Evolutionary conservation across 2,888 invertebrate genomes (phyloP).

Genomic region (Microctonus brassicae): DNA sequence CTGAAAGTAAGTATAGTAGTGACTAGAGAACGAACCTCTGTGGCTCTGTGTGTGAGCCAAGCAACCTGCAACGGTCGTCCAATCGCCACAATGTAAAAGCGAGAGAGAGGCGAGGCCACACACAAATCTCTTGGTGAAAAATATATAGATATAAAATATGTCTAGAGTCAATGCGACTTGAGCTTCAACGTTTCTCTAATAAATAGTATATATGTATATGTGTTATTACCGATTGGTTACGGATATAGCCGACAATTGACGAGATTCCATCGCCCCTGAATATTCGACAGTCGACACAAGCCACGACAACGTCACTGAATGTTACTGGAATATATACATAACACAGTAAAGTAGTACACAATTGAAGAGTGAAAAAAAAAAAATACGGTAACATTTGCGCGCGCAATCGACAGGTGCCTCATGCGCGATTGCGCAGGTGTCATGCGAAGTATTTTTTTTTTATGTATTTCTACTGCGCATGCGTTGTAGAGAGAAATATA

Average conservation of each 20-base stretch:
- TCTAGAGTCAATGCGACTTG: background rate
- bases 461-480: too few relatives aligned
- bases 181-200: background rate
- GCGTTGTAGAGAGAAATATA: conserved; percentile 4
- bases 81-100: background rate
- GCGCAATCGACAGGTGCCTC: background rate
- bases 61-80: background rate
- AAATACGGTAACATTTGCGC: background rate
- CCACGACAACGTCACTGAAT: background rate
- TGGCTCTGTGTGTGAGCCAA: too few relatives aligned
- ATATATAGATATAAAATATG: background rate
- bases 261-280: background rate
- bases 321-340: background rate
- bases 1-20: conserved; percentile 54
- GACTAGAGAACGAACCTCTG: too few relatives aligned
- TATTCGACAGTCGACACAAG: background rate
- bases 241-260: background rate
- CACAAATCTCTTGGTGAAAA: background rate
- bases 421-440: conserved; percentile 5
- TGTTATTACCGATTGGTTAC: background rate
- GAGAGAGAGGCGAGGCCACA: background rate
- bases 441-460: background rate
- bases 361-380: too few relatives aligned
- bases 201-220: background rate
- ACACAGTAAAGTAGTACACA: too few relatives aligned